Evolutionary conservation across 2,113 vertebrate species (phyloP), one percentile per base, ranked within the genome.

Genomic region (Hippocampus mohnikei): DNA sequence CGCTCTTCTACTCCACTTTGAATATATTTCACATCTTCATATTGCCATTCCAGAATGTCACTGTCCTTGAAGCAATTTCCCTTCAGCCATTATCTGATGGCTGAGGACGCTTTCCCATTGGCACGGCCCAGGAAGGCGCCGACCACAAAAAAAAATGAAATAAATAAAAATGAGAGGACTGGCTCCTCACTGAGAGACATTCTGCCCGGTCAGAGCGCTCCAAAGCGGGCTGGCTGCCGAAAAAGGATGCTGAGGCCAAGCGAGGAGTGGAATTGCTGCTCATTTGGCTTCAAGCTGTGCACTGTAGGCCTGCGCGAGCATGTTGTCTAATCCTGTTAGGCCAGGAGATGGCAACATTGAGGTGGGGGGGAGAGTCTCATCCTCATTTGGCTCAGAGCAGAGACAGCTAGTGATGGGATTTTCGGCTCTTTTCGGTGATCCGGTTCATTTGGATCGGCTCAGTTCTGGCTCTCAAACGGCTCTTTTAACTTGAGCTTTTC

Each of bases 341-440:
- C 90, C 90, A 91, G 88, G 72, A 91, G 90, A 88, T 88, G 90
- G 90, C 90, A 89, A 87, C 64, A 82, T 91, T 90, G 90, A 91
- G 88, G 86, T 80, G 76, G 85, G 70, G 85, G 70, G 74, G 80
- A 85, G 79, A 73, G 50, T 6, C 42, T 40, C 64, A 59, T 25
- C 40, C 53, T 73, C 77, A 48, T 69, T 80, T 56, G 70, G 55
- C 71, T 66, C 48, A 75, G 42, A 69, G 61, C 42, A 27, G 41
- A 63, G 37, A 62, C 73, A 74, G 68, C 23, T 63, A 59, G 64
- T 42, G 64, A n/a, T n/a, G n/a, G n/a, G n/a, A n/a, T n/a, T n/a
- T n/a, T n/a, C n/a, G n/a, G n/a, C n/a, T n/a, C n/a, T n/a, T n/a
- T n/a, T n/a, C n/a, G n/a, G n/a, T n/a, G n/a, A n/a, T n/a, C n/a